Conservation (phyloP, 1,140 invertebrate species). For the Tetramorium parvispinum region DNA sequence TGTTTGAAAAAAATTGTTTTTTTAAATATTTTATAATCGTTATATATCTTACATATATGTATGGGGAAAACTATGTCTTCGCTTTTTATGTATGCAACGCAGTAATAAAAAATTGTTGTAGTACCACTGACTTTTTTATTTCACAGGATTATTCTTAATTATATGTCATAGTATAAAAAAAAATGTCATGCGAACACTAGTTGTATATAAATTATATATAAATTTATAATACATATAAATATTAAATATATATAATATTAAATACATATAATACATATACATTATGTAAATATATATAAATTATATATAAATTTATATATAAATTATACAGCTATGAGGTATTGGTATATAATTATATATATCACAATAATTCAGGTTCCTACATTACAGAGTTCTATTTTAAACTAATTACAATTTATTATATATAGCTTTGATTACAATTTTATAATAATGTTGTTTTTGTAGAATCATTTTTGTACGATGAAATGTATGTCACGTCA, state of each 20-base stretch:
- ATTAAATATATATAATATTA: too few relatives aligned
- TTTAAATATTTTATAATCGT: slow-evolving; percentile 39
- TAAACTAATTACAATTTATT: background rate
- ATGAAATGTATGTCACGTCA: background rate
- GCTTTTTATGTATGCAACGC: slow-evolving; percentile 22
- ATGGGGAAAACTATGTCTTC: slow-evolving; percentile 22
- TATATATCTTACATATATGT: slow-evolving; percentile 1
- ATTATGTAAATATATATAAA: too few relatives aligned
- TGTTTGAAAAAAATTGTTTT: slow-evolving; percentile 7
- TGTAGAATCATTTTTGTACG: background rate
- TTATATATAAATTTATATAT: too few relatives aligned
- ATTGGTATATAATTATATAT: slow-evolving; percentile 7
- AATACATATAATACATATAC: too few relatives aligned
- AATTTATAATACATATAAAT: too few relatives aligned
- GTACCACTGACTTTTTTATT: slow-evolving; percentile 26
- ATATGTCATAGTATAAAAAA: background rate
- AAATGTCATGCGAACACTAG: background rate
- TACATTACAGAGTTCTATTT: too few relatives aligned
- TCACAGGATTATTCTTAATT: background rate
- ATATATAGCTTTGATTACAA: too few relatives aligned
- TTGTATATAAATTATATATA: background rate
- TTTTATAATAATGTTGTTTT: background rate
- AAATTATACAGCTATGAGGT: background rate
- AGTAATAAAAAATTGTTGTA: slow-evolving; percentile 41
- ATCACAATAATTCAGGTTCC: background rate